Percentiles rank a stretch among this genome's conserved stretches.
phyloP scores from a whole-genome alignment of 2,888 invertebrate genomes.

The Coleophora deauratella region DNA sequence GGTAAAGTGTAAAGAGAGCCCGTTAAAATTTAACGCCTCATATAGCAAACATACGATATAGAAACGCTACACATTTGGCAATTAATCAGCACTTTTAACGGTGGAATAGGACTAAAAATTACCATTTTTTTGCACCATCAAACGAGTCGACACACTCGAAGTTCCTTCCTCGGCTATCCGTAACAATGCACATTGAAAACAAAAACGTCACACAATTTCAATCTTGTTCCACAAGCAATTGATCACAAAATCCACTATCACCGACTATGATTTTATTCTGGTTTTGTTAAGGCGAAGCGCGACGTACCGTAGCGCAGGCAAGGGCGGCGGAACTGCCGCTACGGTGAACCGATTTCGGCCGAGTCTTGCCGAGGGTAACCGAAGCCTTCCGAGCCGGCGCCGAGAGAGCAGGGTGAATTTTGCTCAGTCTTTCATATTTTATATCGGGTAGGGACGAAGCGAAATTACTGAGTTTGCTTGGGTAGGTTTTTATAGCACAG shows the following conservation, averaged over 20 bases:
- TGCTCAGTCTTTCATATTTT: slow-evolving; percentile 72
- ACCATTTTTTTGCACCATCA: slow-evolving; percentile 65
- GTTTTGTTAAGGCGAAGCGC: slow-evolving; percentile 12
- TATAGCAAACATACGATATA: slow-evolving; percentile 14
- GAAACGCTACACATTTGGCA: slow-evolving; percentile 17
- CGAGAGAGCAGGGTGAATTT: slow-evolving; percentile 49
- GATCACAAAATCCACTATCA: slow-evolving; percentile 48
- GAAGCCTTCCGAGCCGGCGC: slow-evolving; percentile 33
- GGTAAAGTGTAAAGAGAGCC: neutral
- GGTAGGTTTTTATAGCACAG: slow-evolving; percentile 64
- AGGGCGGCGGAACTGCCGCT: slow-evolving; percentile 59
- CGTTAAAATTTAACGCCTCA: neutral
- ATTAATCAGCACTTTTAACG: slow-evolving; percentile 6
- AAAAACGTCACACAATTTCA: slow-evolving; percentile 34
- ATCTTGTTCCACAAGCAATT: slow-evolving; percentile 2
- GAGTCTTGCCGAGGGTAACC: slow-evolving; percentile 37
- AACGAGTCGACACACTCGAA: slow-evolving; percentile 29
- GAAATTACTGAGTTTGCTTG: slow-evolving; percentile 68
- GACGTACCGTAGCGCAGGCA: slow-evolving; percentile 35
- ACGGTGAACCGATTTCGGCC: slow-evolving; percentile 43
- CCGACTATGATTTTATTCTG: slow-evolving; percentile 29
- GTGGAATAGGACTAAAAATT: slow-evolving; percentile 38
- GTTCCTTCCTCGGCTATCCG: slow-evolving; percentile 29
- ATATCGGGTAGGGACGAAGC: slow-evolving; percentile 62
- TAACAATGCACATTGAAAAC: slow-evolving; percentile 47